Evolutionary conservation across 2,113 vertebrate species (phyloP), one percentile per base, ranked within the genome.

Genomic region (Cavia porcellus): DNA sequence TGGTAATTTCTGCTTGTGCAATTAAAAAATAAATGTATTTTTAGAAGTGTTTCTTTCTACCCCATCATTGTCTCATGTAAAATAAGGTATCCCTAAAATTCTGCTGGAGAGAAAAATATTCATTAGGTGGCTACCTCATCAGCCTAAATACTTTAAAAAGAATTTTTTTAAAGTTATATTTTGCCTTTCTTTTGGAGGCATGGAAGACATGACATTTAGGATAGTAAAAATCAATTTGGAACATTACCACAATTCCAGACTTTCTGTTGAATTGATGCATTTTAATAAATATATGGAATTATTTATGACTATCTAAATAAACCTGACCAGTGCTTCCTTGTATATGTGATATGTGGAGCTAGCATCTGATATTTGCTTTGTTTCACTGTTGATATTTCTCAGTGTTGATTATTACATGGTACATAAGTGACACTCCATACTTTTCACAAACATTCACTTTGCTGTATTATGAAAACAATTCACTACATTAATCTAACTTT

Each of bases 201-300:
- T 84, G 86, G 82, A 87, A 86, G 93, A n/a, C 96, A 70, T 97
- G 86, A 96, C 98, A 85, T 38, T 91, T 47, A 94, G 90, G 77
- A 86, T 86, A 81, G 95, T 97, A 92, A 92, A 96, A 96, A 95
- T 95, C 86, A 95, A 95, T 96, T 96, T 93, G 92, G 74, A 97
- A 94, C 86, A 66, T 95, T 93, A 38, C 24, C 61, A 64, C 70
- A 95, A 95, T 98, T 98, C 97, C 89, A 97, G 88, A 89, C 89
- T 97, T 97, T 96, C 50, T 94, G 4, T 92, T 97, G 94, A 97
- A 92, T 95, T 95, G 90, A 15, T 95, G n/a, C 57, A 1, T 96
- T 98, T 98, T 97, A 98, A 98, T 98, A 98, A 98, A 98, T 97
- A 90, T 98, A 98, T 98, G 97, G 94, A 97, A 94, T 97, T 97